Base-by-base conservation (phyloP, 2,797 vertebrate species). In the Myiotriccus ornatus region DNA sequence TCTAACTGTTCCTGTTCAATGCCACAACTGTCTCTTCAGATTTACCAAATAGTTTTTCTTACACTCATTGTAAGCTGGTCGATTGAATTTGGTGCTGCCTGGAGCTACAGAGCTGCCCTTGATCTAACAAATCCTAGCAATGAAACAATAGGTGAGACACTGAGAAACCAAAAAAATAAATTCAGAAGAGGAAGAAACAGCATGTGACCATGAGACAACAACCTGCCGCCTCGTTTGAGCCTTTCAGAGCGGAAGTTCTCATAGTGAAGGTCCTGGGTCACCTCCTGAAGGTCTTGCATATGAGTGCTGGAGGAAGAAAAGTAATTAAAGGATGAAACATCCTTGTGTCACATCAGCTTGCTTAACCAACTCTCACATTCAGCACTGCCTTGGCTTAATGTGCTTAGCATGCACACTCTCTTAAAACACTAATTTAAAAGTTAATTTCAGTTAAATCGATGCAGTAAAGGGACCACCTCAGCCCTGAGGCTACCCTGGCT, bases 181-280 rank as follows among this genome's bases (percentile, higher is more conserved):
- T 97, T 98, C 96, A 95, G 97, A 98, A 97, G 97, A 97, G 97
- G 98, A 84, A 98, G 95, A 97, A 98, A 97, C 89, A 97, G 95
- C 97, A 97, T 22, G 87, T 93, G 98, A 98, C 95, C 96, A 91
- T 95, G 97, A 96, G 97, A 97, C 92, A 97, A 98, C 97, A 97
- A 99, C 99, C 99, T 99, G 98, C 98, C 98, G 23, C 99, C 99
- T 94, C 98, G 98, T 89, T 99, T 99, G 95, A 99, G 99, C 94
- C 99, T 98, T 80, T 99, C 99, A 0, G 99, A 99, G 95, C 99
- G 99, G 98, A 99, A 99, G 97, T 99, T 99, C 98, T 99, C 99
- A 13, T 99, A 99, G 97, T 99, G 99, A 80, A 99, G 98, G 96
- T 99, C 99, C 98, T 99, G 99, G 91, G 99, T 99, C 92, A 99